Percentiles rank a stretch among this genome's conserved stretches.
phyloP scores from a whole-genome alignment of 1,140 invertebrate genomes.

The Pollicipes pollicipes region DNA sequence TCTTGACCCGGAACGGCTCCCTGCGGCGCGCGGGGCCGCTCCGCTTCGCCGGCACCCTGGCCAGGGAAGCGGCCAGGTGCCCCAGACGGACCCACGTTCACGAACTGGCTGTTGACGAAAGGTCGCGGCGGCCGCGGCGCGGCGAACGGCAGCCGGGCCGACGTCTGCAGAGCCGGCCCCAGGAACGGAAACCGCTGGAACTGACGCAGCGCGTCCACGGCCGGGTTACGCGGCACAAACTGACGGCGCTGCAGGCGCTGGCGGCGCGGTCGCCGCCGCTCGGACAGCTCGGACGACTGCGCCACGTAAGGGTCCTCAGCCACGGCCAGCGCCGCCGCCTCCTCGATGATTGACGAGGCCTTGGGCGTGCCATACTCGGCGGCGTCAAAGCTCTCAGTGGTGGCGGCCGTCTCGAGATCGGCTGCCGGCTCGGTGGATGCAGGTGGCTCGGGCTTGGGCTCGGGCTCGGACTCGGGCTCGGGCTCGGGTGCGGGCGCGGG shows the following conservation, averaged over 20 bases:
- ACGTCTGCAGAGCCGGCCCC: no score
- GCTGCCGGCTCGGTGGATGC: neutral
- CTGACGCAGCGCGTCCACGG: neutral
- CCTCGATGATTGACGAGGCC: neutral
- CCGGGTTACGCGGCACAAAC: neutral
- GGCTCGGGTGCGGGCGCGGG: no score
- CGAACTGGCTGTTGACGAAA: neutral
- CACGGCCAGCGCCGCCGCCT: no score
- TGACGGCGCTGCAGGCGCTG: neutral
- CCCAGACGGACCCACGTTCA: neutral
- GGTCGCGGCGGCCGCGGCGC: no score
- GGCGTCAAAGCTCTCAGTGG: neutral
- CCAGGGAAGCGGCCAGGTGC: no score
- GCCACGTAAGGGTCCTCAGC: neutral
- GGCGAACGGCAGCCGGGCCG: neutral
- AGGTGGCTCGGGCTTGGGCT: neutral
- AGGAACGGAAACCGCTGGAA: neutral
- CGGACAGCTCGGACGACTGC: neutral
- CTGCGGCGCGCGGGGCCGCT: no score
- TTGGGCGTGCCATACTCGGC: neutral
- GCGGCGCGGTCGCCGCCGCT: no score
- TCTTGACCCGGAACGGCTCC: no score
- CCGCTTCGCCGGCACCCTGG: no score
- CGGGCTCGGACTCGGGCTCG: neutral
- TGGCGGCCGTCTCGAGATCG: neutral